Conservation (phyloP, 2,888 invertebrate genomes). For the Drosophila mercatorum region DNA sequence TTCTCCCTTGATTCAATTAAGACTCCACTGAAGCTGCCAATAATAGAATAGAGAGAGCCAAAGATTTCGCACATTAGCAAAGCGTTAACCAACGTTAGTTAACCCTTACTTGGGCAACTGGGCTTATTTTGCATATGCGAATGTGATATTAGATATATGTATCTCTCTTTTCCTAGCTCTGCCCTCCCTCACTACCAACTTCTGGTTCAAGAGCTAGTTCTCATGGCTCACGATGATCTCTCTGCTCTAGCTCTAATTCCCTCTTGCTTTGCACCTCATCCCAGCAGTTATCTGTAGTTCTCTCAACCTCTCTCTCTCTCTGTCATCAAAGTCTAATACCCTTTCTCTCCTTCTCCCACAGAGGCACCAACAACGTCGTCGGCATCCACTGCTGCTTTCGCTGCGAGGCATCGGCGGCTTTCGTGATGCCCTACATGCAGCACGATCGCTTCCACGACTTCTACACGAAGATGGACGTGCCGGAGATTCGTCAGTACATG, state of each 20-base stretch:
- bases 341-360: slow-evolving; percentile 27
- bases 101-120: neutral
- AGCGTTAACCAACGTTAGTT: neutral
- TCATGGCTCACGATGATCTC: neutral
- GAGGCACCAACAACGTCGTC: slow-evolving; percentile 92
- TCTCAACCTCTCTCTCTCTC: neutral
- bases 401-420: slow-evolving; percentile 91
- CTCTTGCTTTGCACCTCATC: neutral
- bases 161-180: too few relatives aligned
- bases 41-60: neutral
- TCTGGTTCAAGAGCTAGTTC: too few relatives aligned
- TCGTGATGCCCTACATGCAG: slow-evolving; percentile 95
- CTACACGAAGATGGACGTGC: slow-evolving; percentile 88
- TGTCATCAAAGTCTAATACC: neutral
- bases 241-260: neutral
- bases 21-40: neutral
- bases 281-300: neutral
- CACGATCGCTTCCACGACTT: slow-evolving; percentile 93
- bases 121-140: neutral
- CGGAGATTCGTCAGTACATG: slow-evolving; percentile 92
- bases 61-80: slow-evolving; percentile 13
- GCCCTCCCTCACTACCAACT: too few relatives aligned
- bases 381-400: slow-evolving; percentile 92
- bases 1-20: slow-evolving; percentile 1
- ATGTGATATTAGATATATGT: too few relatives aligned